Percentiles rank a stretch among this genome's conserved stretches.
Evolutionary conservation across 1,140 invertebrate genomes (phyloP).

Genomic region (Polypedilum vanderplanki): DNA sequence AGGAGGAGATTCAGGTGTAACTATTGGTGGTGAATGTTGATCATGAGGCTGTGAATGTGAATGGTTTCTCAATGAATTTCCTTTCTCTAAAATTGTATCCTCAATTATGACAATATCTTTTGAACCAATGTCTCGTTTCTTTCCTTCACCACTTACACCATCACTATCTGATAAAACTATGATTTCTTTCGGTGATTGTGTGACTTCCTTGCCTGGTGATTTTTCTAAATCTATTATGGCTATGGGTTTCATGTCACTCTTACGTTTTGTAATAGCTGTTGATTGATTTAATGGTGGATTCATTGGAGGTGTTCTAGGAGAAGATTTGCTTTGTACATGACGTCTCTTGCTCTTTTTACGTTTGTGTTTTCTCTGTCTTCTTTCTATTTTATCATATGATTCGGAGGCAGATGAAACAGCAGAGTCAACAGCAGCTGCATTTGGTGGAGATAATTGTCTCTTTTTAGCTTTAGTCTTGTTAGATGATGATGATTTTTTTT

Average conservation of each 20-base stretch:
- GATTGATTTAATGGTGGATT: not conserved
- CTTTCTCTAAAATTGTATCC: slow-evolving; percentile 35
- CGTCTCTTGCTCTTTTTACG: slow-evolving; percentile 33
- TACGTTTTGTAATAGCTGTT: slow-evolving; percentile 46
- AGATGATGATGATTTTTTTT: not conserved
- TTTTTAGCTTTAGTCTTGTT: slow-evolving; percentile 41
- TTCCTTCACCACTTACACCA: slow-evolving; percentile 51
- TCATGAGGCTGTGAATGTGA: slow-evolving; percentile 31
- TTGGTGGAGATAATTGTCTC: slow-evolving; percentile 40
- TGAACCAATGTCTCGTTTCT: not conserved
- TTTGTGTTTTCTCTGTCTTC: slow-evolving; percentile 37
- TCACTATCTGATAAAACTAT: slow-evolving; percentile 77
- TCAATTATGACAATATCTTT: slow-evolving; percentile 9
- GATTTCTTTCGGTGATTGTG: slow-evolving; percentile 68
- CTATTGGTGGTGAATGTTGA: slow-evolving; percentile 37
- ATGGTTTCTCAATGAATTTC: slow-evolving; percentile 42
- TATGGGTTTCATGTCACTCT: slow-evolving; percentile 56
- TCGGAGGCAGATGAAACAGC: slow-evolving; percentile 29
- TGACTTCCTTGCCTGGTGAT: slow-evolving; percentile 73
- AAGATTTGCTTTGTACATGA: slow-evolving; percentile 40
- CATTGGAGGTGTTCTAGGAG: not conserved
- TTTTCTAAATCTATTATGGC: slow-evolving; percentile 78
- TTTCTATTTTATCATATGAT: slow-evolving; percentile 30
- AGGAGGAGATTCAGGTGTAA: slow-evolving; percentile 42
- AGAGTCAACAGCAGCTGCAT: slow-evolving; percentile 30